phyloP scores from a whole-genome alignment of 2,113 vertebrate species.

The Excalfactoria chinensis region DNA sequence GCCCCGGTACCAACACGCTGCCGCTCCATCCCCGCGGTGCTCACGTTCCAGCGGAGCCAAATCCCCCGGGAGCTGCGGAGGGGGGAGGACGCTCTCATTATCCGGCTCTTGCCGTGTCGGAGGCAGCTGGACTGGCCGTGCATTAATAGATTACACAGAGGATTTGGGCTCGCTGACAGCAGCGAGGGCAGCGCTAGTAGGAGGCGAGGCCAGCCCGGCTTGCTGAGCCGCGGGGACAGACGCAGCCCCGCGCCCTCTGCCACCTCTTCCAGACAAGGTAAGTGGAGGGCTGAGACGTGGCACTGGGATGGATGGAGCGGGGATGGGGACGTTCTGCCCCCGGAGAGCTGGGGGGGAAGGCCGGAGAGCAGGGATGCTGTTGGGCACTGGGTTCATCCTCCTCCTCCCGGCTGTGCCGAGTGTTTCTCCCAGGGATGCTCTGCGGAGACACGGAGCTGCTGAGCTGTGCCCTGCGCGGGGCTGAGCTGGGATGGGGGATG shows the following conservation, averaged over 20 bases:
- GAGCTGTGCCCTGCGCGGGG: neutral
- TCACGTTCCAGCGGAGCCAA: slow-evolving; percentile 21
- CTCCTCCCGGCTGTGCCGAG: neutral
- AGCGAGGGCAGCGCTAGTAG: neutral
- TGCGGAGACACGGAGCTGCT: neutral
- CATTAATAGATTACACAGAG: slow-evolving; percentile 71
- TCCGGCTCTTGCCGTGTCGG: slow-evolving; percentile 12
- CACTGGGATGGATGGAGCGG: neutral
- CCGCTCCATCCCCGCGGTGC: neutral
- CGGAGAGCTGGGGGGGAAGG: neutral
- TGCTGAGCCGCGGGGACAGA: neutral
- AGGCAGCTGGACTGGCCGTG: slow-evolving; percentile 53
- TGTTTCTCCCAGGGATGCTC: neutral
- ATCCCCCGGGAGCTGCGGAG: slow-evolving; percentile 38
- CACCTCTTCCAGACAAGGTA: neutral
- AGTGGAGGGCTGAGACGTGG: neutral
- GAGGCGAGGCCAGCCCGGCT: slow-evolving; percentile 1
- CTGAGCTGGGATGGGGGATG: neutral
- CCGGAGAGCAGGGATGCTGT: neutral
- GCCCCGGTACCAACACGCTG: neutral
- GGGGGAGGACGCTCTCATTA: slow-evolving; percentile 17
- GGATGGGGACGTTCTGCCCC: neutral
- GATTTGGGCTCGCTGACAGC: slow-evolving; percentile 3
- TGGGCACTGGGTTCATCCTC: neutral
- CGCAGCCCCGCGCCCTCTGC: neutral